Evolutionary conservation across 2,888 invertebrate genomes (phyloP), one percentile per base, ranked within the genome.

Genomic region (Cosmopolites sordidus): DNA sequence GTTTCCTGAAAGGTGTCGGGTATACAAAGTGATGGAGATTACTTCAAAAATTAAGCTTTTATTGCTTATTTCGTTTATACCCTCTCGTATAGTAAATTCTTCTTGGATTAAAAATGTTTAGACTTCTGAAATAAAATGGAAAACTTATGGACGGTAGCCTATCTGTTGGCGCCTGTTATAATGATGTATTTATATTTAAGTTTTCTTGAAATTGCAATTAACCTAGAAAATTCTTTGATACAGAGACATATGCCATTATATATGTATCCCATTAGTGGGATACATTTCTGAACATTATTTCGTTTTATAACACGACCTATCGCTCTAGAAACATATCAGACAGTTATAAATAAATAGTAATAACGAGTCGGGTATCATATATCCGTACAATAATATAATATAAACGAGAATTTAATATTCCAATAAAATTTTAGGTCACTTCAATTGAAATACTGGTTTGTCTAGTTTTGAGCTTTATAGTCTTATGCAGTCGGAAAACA

Each of bases 341-440:
- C 33, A n/a, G 12, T 12, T 33, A 33, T 33, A 33, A 33, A 33
- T 33, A 33, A 33, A n/a, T 33, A 11, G n/a, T 12, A 33, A 33
- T 12, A 33, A 33, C 33, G 12, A 5, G n/a, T 5, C 11, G 3
- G 33, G 33, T 33, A 12, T n/a, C 33, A n/a, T 33, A 33, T n/a
- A n/a, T 33, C 11, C 33, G n/a, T 33, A 11, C 12, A 33, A 33
- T 33, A 33, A 33, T 33, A 33, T 33, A 33, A 33, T 33, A 33
- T 33, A 33, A 33, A 33, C 33, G 12, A 33, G n/a, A 33, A 33
- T 33, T 33, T 33, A 33, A 33, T 33, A 33, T 12, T 33, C 33
- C 33, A 33, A 33, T 33, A 33, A 33, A 33, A 33, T 33, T 33
- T 12, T 33, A 33, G 33, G 33, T 33, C 33, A n/a, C n/a, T 33